Base-by-base conservation (phyloP, 1,140 invertebrate species). In the Brachionus rubens region DNA sequence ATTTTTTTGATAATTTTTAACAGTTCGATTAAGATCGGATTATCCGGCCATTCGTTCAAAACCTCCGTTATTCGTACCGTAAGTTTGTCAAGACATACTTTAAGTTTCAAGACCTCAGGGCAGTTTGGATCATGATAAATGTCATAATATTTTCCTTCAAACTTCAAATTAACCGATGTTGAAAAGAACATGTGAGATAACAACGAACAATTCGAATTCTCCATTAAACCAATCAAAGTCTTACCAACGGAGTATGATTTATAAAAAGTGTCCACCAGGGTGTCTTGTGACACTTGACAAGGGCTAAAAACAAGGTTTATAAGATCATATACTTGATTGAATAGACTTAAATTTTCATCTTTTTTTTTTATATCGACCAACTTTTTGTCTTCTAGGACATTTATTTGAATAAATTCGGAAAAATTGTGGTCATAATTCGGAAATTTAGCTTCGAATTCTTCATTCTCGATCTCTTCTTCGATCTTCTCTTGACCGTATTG, bases 41-140 rank as follows among this genome's bases (percentile, higher is more conserved):
- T 91, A 76, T 94, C 92, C 0, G 93, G 91, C 91, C 92, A 97
- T 79, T 92, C 88, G 1, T 87, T 80, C 16, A 93, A 82, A n/a
- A 96, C 82, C 43, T 89, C 84, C n/a, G 86, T 81, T 0, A 92
- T 88, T 56, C 87, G 86, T 3, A 46, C 81, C 68, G 87, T 86
- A 16, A 95, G 87, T 52, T 82, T 83, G 12, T 88, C 83, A 40
- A 96, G 81, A 1, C 93, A 82, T 3, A 88, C 87, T 5, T 88
- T 82, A 80, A 92, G 92, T 40, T 89, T 86, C 46, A 89, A 87
- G 0, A 91, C 89, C 85, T 96, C 91, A 0, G 87, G 82, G 0
- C 93, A 87, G 83, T 94, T 91, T 0, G 90, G 82, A 78, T 94
- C 91, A 78, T 88, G 89, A 82, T 99, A 98, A 80, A 96, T 92